Percentiles rank a stretch among this genome's conserved stretches.
Conservation (phyloP, 2,888 invertebrate species). For the Trisateles emortualis region DNA sequence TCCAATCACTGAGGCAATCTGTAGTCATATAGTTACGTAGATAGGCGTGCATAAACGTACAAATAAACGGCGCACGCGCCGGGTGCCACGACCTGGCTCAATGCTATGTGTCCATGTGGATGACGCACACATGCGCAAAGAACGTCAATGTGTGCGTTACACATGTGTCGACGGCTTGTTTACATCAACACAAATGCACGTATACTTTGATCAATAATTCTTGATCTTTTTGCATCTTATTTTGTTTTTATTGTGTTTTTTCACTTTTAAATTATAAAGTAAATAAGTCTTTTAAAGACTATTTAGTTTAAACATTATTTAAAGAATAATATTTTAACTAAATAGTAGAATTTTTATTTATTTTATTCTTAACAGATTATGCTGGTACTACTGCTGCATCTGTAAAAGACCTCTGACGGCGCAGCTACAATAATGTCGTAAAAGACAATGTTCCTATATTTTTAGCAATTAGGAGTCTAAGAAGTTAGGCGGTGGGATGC, state of each 20-base stretch:
- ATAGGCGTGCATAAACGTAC: slow-evolving; percentile 55
- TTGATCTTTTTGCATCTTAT: slow-evolving; percentile 58
- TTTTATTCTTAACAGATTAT: too few relatives aligned
- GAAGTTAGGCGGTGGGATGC: too few relatives aligned
- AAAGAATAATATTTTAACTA: too few relatives aligned
- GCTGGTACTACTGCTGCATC: too few relatives aligned
- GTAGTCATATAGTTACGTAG: slow-evolving; percentile 28
- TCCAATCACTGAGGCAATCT: slow-evolving; percentile 40
- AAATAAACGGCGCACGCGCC: slow-evolving; percentile 72
- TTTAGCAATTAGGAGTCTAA: too few relatives aligned
- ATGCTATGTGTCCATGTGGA: slow-evolving; percentile 67
- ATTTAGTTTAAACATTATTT: too few relatives aligned
- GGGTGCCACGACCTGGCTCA: slow-evolving; percentile 85
- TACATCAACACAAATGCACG: slow-evolving; percentile 72
- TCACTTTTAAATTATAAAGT: too few relatives aligned
- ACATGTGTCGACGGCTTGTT: slow-evolving; percentile 67
- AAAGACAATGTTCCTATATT: too few relatives aligned
- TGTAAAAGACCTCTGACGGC: too few relatives aligned
- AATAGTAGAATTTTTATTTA: too few relatives aligned
- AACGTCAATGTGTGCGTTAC: slow-evolving; percentile 40
- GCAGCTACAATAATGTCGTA: too few relatives aligned
- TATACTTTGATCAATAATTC: slow-evolving; percentile 41
- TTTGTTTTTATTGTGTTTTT: neutral
- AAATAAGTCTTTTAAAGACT: too few relatives aligned
- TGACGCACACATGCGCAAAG: slow-evolving; percentile 34